Evolutionary conservation across 2,888 invertebrate genomes (phyloP), one percentile per base, ranked within the genome.

Genomic region (Pocota personata): DNA sequence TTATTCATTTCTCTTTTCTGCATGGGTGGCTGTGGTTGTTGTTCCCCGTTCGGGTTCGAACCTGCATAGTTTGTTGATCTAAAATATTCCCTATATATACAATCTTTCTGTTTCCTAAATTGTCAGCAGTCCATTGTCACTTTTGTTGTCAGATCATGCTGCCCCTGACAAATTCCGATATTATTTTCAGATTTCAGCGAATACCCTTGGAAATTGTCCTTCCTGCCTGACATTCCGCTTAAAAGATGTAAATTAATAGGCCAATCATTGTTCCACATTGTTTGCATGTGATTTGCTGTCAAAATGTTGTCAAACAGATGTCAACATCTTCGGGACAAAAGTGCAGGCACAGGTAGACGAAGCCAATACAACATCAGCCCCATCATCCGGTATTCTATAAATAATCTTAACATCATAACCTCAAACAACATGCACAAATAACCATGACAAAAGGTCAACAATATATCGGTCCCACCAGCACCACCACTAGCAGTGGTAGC

Each of bases 371-470:
- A n/a, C n/a, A n/a, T n/a, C n/a, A n/a, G n/a, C n/a, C n/a, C 10
- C 40, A 66, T 62, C 84, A 86, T 82, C 86, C 82, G 86, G 82
- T 76, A 77, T 82, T 86, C 86, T 86, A 86, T 86, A 86, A 86
- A 86, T 86, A 86, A 86, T 86, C 82, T 86, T 87, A 87, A 82
- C 87, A 87, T 82, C 82, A 82, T 87, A 87, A 87, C 87, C 82
- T 87, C 87, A 87, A 87, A 87, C 82, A 87, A 87, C 87, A 82
- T 82, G 82, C 82, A 82, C 87, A 87, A 82, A 82, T 73, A 87
- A 69, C 87, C 82, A 73, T 87, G 87, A 87, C 87, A 87, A 87
- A 87, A 87, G 87, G 87, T 87, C 87, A 82, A 87, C 87, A 87
- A 77, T 82, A 82, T 60, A 72, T 79, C 64, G 57, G 79, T 50